Conservation (phyloP, 2,888 invertebrate genomes). For the Pachymerium ferrugineum region DNA sequence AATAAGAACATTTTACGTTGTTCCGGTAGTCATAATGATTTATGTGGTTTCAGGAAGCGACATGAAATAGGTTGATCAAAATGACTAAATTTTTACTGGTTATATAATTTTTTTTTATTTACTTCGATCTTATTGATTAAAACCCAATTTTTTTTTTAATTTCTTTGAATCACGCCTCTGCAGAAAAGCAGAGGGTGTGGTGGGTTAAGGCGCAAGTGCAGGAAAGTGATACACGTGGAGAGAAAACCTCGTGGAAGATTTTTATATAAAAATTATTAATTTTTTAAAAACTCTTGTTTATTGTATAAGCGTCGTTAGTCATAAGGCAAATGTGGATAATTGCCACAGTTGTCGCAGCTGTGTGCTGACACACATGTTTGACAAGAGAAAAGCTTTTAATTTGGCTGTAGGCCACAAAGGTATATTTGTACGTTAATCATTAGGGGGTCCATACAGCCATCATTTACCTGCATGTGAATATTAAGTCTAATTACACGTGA, state of each 20-base stretch:
- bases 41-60: conserved; percentile 10
- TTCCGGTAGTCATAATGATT: conserved; percentile 21
- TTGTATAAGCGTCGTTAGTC: conserved; percentile 1
- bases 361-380: conserved; percentile 18
- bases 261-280: background rate
- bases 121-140: background rate
- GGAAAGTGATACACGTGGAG: conserved; percentile 11
- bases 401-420: conserved; percentile 21
- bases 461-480: conserved; percentile 12
- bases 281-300: background rate
- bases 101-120: background rate
- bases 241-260: background rate
- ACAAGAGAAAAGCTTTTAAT: conserved; percentile 18
- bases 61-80: conserved; percentile 9
- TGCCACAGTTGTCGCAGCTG: conserved; percentile 10
- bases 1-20: conserved; percentile 13
- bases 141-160: background rate
- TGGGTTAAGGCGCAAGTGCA: too few relatives aligned
- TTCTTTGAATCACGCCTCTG: background rate
- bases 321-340: conserved; percentile 18
- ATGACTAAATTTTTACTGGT: background rate
- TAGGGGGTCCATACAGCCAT: conserved; percentile 5
- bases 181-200: background rate
- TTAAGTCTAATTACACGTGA: background rate
- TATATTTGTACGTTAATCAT: conserved; percentile 15